phyloP scores from a whole-genome alignment of 2,888 invertebrate genomes.

The Eupelmus urozonus region DNA sequence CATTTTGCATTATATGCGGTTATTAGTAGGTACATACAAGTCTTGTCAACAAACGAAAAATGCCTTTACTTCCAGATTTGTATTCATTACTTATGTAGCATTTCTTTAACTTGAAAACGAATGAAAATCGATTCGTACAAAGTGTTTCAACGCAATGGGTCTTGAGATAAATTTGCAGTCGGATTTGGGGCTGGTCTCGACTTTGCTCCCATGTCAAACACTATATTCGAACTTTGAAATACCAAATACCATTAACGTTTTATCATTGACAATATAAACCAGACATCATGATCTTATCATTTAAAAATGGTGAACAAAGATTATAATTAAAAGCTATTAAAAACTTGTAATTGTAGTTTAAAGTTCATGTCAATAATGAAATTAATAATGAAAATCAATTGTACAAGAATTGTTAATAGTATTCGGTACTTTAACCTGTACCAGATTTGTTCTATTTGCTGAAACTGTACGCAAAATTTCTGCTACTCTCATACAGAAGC shows the following conservation, averaged over 20 bases:
- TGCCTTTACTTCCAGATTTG: slow-evolving; percentile 56
- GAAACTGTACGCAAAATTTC: slow-evolving; percentile 56
- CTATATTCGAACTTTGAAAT: slow-evolving; percentile 54
- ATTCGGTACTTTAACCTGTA: slow-evolving; percentile 56
- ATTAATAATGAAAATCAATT: slow-evolving; percentile 53
- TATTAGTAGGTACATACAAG: slow-evolving; percentile 50
- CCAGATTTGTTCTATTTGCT: slow-evolving; percentile 53
- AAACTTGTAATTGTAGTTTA: slow-evolving; percentile 12
- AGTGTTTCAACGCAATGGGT: slow-evolving; percentile 55
- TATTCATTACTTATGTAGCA: slow-evolving; percentile 50
- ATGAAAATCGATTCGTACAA: slow-evolving; percentile 55
- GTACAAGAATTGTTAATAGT: slow-evolving; percentile 56
- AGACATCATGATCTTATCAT: slow-evolving; percentile 39
- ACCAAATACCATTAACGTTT: slow-evolving; percentile 60
- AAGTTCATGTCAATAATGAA: slow-evolving; percentile 40
- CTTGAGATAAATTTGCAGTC: slow-evolving; percentile 57
- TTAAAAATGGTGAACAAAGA: slow-evolving; percentile 36
- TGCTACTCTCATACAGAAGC: slow-evolving; percentile 51
- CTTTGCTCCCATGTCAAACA: slow-evolving; percentile 67
- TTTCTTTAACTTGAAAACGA: slow-evolving; percentile 50
- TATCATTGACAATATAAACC: slow-evolving; percentile 43
- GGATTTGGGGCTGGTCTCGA: slow-evolving; percentile 62
- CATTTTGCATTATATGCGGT: slow-evolving; percentile 52
- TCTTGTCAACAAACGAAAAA: slow-evolving; percentile 57
- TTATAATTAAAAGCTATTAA: slow-evolving; percentile 42